Evolutionary conservation across 2,797 vertebrate species (phyloP).

Genomic region (Hozukius guyotensis): DNA sequence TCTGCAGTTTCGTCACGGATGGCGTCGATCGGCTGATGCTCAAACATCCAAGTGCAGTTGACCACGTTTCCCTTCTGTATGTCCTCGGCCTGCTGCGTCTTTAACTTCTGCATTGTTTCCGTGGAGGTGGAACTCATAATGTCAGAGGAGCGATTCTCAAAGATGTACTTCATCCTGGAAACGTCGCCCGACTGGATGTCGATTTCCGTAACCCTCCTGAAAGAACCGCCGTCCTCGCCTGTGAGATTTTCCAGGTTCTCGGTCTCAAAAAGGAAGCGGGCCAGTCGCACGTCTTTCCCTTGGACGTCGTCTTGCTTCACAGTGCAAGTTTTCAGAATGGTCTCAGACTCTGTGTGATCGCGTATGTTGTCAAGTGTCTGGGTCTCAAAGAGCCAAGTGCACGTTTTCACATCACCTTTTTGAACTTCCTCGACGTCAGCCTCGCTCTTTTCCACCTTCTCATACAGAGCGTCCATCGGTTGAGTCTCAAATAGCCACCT

Average conservation of each 20-base stretch:
- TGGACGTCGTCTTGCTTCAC: slow-evolving; percentile 88
- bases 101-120: slow-evolving; percentile 88
- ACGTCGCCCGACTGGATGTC: slow-evolving; percentile 91
- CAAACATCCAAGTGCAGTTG: slow-evolving; percentile 91
- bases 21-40: slow-evolving; percentile 89
- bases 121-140: slow-evolving; percentile 89
- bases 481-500: slow-evolving; percentile 95
- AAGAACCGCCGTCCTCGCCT: slow-evolving; percentile 84
- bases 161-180: slow-evolving; percentile 90
- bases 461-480: slow-evolving; percentile 92
- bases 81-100: slow-evolving; percentile 86
- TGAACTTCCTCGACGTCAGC: slow-evolving; percentile 81
- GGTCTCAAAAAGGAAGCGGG: slow-evolving; percentile 92
- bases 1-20: slow-evolving; percentile 81
- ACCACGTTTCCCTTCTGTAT: slow-evolving; percentile 91
- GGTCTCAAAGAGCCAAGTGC: slow-evolving; percentile 94
- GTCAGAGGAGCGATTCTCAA: slow-evolving; percentile 90
- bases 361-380: slow-evolving; percentile 90
- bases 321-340: slow-evolving; percentile 83
- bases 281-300: slow-evolving; percentile 89
- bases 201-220: slow-evolving; percentile 85
- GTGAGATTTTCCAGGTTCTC: slow-evolving; percentile 91
- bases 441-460: slow-evolving; percentile 84
- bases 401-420: slow-evolving; percentile 93
- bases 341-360: slow-evolving; percentile 83